A percentile compares a stretch with the other conserved stretches of the same genome.
Evolutionary conservation across 2,888 invertebrate genomes (phyloP).

Genomic region (Diaperis boleti): DNA sequence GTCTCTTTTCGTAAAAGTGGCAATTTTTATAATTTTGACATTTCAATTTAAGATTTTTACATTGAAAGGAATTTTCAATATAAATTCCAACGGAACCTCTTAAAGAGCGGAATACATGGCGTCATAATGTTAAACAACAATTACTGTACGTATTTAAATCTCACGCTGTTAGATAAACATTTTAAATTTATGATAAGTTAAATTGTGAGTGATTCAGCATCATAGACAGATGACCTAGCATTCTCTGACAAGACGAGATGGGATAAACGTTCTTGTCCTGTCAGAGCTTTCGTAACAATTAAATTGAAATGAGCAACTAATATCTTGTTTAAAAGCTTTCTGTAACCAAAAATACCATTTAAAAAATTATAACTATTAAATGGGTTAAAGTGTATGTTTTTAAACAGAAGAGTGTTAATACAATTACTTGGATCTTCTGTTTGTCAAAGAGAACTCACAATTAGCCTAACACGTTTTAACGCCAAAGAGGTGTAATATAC

Average conservation of each 20-base stretch:
- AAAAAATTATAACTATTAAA: no score
- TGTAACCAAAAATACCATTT: no score
- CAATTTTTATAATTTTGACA: conserved; percentile 26
- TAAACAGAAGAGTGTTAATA: no score
- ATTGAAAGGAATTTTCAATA: conserved; percentile 21
- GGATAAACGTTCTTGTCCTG: conserved; percentile 5
- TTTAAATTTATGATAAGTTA: conserved; percentile 31
- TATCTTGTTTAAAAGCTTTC: conserved; percentile 6
- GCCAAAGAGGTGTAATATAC: no score
- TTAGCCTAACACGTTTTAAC: no score
- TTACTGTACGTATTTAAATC: conserved; percentile 30
- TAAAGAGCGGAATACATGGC: conserved; percentile 9
- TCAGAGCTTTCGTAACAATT: conserved; percentile 1
- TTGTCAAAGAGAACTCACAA: no score
- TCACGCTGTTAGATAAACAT: conserved; percentile 25
- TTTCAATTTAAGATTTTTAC: conserved; percentile 29
- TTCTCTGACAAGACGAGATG: conserved; percentile 24
- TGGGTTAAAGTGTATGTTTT: no score
- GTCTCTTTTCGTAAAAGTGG: conserved; percentile 2
- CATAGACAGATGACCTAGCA: conserved; percentile 9
- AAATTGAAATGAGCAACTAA: neutral
- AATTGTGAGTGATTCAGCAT: conserved; percentile 27
- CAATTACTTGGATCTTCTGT: no score
- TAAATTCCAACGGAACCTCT: conserved; percentile 12
- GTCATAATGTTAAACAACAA: conserved; percentile 14